Conservation (phyloP, 2,113 vertebrate genomes). For the Rutilus rutilus region DNA sequence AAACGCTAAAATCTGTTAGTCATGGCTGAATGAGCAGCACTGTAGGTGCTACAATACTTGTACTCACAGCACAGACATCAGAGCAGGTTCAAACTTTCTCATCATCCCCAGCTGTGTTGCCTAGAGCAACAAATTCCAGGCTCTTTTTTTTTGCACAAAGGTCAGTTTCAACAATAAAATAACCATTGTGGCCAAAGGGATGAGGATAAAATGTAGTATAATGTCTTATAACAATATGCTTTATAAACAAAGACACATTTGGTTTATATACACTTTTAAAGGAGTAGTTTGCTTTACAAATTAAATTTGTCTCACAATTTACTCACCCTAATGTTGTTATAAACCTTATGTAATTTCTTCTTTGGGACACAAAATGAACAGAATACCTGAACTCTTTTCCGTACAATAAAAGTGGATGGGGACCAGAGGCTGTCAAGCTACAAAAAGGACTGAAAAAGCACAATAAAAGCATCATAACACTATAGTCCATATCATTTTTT, state of each 20-base stretch:
- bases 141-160: not conserved
- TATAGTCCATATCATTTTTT: no score
- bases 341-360: not conserved
- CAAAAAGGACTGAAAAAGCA: not conserved
- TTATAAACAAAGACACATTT: not conserved
- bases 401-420: not conserved
- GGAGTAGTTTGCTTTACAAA: not conserved
- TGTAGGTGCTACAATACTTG: slow-evolving; percentile 29
- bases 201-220: not conserved
- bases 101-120: slow-evolving; percentile 18
- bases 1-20: slow-evolving; percentile 46
- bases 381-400: not conserved
- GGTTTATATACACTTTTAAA: not conserved
- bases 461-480: not conserved
- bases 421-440: not conserved
- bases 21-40: slow-evolving; percentile 39
- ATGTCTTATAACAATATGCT: not conserved
- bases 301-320: not conserved
- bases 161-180: slow-evolving; percentile 2
- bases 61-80: slow-evolving; percentile 1
- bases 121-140: not conserved
- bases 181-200: not conserved
- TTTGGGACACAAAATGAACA: not conserved
- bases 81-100: slow-evolving; percentile 29
- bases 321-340: not conserved